Base-by-base conservation (phyloP, 2,797 vertebrate species). In the Tenualosa thibaudeaui region DNA sequence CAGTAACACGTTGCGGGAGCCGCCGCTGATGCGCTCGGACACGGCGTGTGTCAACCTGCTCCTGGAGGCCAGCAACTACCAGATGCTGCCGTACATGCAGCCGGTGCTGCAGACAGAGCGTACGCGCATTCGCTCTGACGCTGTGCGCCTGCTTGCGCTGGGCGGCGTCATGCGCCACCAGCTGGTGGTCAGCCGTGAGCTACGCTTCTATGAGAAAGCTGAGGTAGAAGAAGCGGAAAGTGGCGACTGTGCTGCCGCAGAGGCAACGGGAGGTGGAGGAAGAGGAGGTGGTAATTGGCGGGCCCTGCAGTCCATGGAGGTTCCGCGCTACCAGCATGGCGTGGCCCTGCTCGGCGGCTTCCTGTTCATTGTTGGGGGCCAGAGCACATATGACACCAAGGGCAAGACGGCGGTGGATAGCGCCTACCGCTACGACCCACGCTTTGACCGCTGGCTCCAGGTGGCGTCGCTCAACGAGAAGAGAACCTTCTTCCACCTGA, bases 11-110 rank as follows among this genome's bases (percentile, higher is more conserved):
- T 17, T 40, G 26, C 37, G 1, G 37, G 37, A n/a, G 71, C 71
- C 78, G 81, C 88, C 93, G 13, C 82, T 95, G 89, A 96, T 96
- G 94, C 94, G 94, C 50, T 92, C 93, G 0, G 91, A 95, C 1
- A 93, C 95, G 0, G 92, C 92, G 82, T 96, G 94, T 1, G 93
- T 96, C 15, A 96, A 95, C 93, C 95, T 96, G 1, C 93, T 96
- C 81, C 92, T 96, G 88, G 96, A 96, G 89, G 96, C 96, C 88
- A 96, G 96, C 90, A 96, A 96, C 91, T 96, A 96, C 91, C 96
- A 96, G 93, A 96, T 96, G 95, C 93, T 96, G 93, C 96, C 96
- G 0, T 95, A 93, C 93, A 93, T 96, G 90, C 96, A 96, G 90
- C 96, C 95, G 0, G 87, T 87, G 0, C 90, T 96, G 88, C 96